Conservation (phyloP, 1,140 invertebrate genomes). For the roundworm (Caenorhabditis elegans) region WBcel235 BX284604.4:8983001-8983500, state of each 20-base stretch:
- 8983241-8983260: background rate
- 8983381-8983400: constrained; percentile 30
- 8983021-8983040: background rate
- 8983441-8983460: constrained; percentile 41
- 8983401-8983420: constrained; percentile 48
- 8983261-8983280: background rate
- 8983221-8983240: background rate
- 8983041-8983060: too few species aligned
- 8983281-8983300: constrained; percentile 19
- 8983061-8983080: too few species aligned
- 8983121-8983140: constrained; percentile 33
- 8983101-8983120: constrained; percentile 49
- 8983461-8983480: constrained; percentile 67
- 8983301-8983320: background rate
- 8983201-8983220: background rate
- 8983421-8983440: constrained; percentile 32
- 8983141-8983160: constrained; percentile 51
- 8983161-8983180: constrained; percentile 42
- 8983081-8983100: too few species aligned
- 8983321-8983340: background rate
- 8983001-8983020: background rate
- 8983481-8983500: constrained; percentile 77
- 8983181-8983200: constrained; percentile 33
- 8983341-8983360: constrained; percentile 33
- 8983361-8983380: constrained; percentile 32